These are phyloP conservation scores for Heliconius charithonia DNA, from an alignment of 2,888 invertebrate species.

Conservation along the genomic window DNA sequence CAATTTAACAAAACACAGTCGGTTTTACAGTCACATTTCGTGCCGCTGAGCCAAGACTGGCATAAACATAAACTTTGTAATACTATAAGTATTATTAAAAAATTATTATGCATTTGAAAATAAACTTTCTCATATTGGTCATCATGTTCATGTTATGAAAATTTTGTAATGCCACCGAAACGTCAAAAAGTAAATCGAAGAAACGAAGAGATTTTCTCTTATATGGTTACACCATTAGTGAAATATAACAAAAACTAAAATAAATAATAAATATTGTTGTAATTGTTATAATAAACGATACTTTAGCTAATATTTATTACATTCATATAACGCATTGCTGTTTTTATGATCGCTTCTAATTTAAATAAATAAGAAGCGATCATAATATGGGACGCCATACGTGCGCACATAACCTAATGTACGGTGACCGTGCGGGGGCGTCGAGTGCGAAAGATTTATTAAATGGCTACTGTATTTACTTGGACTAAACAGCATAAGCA, in stretches of 20 bases:
- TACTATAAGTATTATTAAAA: too few relatives aligned
- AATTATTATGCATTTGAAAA: too few relatives aligned
- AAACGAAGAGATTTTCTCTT: too few relatives aligned
- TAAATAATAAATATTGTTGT: background rate
- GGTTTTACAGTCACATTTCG: too few relatives aligned
- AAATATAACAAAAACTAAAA: background rate
- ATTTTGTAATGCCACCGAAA: too few relatives aligned
- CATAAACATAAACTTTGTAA: too few relatives aligned
- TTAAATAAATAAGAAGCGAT: conserved; percentile 30
- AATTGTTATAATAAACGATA: background rate
- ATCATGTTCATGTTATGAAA: too few relatives aligned
- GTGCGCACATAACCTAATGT: conserved; percentile 36
- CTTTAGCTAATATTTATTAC: background rate
- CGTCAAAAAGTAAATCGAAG: too few relatives aligned
- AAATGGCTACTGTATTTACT: conserved; percentile 68
- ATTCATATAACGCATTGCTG: background rate
- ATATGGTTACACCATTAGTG: too few relatives aligned
- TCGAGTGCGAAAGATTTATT: conserved; percentile 69
- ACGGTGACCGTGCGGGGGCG: conserved; percentile 61
- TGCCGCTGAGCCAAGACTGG: too few relatives aligned
- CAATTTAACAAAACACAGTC: too few relatives aligned
- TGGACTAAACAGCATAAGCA: conserved; percentile 48
- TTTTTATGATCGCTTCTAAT: background rate
- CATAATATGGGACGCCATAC: conserved; percentile 25
- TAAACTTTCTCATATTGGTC: too few relatives aligned